phyloP scores from a whole-genome alignment of 1,140 invertebrate genomes.

The Sogatella furcifera region DNA sequence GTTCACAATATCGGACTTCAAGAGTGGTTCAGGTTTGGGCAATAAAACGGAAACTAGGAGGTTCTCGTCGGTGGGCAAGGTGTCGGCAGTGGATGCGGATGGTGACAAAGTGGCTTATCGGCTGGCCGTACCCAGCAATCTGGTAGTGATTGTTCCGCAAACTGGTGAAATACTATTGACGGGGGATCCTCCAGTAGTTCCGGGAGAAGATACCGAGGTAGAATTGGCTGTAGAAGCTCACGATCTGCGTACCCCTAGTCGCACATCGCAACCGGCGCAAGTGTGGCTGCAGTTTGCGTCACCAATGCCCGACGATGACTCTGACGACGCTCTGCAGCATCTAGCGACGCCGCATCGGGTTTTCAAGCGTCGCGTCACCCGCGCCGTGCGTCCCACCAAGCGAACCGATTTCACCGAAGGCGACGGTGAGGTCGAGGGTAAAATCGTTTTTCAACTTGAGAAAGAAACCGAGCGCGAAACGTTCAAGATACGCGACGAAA shows the following conservation, averaged over 20 bases:
- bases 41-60: slow-evolving; percentile 37
- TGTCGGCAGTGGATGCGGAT: slow-evolving; percentile 72
- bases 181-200: slow-evolving; percentile 50
- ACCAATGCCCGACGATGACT: slow-evolving; percentile 41
- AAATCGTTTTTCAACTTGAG: slow-evolving; percentile 79
- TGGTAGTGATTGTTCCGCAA: slow-evolving; percentile 79
- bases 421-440: slow-evolving; percentile 77
- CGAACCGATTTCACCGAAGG: slow-evolving; percentile 84
- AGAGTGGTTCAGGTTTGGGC: slow-evolving; percentile 37
- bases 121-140: slow-evolving; percentile 60
- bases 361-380: slow-evolving; percentile 68
- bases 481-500: slow-evolving; percentile 87
- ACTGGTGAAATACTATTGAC: slow-evolving; percentile 78
- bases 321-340: slow-evolving; percentile 36
- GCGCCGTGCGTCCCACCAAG: slow-evolving; percentile 82
- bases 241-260: slow-evolving; percentile 55
- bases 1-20: slow-evolving; percentile 54
- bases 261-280: slow-evolving; percentile 56
- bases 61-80: slow-evolving; percentile 68
- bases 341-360: slow-evolving; percentile 41
- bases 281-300: slow-evolving; percentile 64
- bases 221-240: slow-evolving; percentile 67
- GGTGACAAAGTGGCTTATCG: slow-evolving; percentile 78
- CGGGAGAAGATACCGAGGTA: slow-evolving; percentile 48
- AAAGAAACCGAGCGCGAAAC: slow-evolving; percentile 86